phyloP scores from a whole-genome alignment of 2,797 vertebrate genomes.

The Danio jaintianensis region DNA sequence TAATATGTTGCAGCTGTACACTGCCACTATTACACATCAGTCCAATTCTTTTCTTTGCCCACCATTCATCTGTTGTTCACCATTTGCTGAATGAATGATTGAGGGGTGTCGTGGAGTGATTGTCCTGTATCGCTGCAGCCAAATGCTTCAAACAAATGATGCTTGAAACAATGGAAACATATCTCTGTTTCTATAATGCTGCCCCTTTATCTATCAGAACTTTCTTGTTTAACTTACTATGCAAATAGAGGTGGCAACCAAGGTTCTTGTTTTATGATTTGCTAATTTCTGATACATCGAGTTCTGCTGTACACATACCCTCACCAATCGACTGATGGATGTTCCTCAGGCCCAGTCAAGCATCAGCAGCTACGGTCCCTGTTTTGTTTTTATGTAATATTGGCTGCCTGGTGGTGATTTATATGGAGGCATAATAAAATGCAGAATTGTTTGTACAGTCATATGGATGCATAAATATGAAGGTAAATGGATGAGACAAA shows the following conservation, averaged over 20 bases:
- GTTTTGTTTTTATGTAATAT: conserved; percentile 69
- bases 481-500: neutral
- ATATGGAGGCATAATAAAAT: conserved; percentile 39
- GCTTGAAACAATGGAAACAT: conserved; percentile 48
- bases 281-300: conserved; percentile 55
- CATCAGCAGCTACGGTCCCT: conserved; percentile 23
- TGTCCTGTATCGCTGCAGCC: conserved; percentile 19
- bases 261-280: conserved; percentile 31
- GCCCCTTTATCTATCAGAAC: conserved; percentile 3
- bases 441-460: conserved; percentile 10
- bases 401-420: conserved; percentile 58
- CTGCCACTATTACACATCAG: conserved; percentile 9
- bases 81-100: conserved; percentile 31
- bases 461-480: neutral
- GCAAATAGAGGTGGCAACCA: conserved; percentile 34
- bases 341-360: conserved; percentile 44
- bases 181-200: neutral
- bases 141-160: conserved; percentile 40
- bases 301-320: conserved; percentile 7
- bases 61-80: conserved; percentile 16
- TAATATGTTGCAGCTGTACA: neutral
- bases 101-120: conserved; percentile 30
- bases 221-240: conserved; percentile 41
- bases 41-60: neutral
- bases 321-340: conserved; percentile 37